Evolutionary conservation across 2,797 vertebrate genomes (phyloP).

Genomic region (Gymnothorax javanicus): DNA sequence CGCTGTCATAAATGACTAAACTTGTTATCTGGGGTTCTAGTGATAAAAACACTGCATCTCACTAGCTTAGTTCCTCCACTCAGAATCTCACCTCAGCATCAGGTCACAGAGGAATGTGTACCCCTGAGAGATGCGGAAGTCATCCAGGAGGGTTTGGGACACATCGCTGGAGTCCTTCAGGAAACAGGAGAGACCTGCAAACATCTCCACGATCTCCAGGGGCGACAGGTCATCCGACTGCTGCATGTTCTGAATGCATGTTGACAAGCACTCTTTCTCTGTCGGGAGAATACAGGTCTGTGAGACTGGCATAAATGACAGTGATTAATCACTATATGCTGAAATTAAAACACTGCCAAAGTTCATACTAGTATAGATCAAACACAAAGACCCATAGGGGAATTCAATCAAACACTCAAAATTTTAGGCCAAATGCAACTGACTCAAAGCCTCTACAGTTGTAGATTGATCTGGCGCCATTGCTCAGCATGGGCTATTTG

Average conservation of each 20-base stretch:
- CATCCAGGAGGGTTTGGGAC: conserved; percentile 92
- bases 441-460: background rate
- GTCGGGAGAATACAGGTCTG: conserved; percentile 30
- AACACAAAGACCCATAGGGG: background rate
- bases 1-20: background rate
- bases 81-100: conserved; percentile 83
- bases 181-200: conserved; percentile 95
- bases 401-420: background rate
- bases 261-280: conserved; percentile 98
- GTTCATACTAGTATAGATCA: background rate
- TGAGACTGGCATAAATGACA: background rate
- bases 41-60: background rate
- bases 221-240: conserved; percentile 96
- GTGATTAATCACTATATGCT: background rate
- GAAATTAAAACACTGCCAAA: background rate
- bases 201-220: conserved; percentile 98
- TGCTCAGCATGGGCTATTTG: background rate
- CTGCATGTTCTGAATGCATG: conserved; percentile 98
- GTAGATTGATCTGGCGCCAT: background rate
- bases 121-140: conserved; percentile 98
- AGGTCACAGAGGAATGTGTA: conserved; percentile 96
- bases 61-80: too few relatives aligned
- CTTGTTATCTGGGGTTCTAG: background rate
- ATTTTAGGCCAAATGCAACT: background rate
- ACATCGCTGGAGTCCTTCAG: conserved; percentile 98